phyloP scores from a whole-genome alignment of 1,140 invertebrate genomes.

The Phenacoccus solenopsis region DNA sequence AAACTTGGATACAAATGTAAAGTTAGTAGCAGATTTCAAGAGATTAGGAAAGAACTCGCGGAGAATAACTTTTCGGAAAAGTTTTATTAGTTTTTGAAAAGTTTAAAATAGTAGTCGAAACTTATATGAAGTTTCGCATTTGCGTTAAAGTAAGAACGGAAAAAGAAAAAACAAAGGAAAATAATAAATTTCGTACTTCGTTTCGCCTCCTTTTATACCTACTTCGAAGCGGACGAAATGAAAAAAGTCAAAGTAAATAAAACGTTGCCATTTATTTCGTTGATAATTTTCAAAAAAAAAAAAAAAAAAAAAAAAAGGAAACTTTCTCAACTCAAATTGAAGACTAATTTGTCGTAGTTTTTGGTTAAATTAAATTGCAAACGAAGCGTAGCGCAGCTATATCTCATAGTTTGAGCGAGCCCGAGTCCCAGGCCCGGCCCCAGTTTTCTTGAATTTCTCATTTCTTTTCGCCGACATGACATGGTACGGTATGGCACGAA shows the following conservation, averaged over 20 bases:
- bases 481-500: too few relatives aligned
- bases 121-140: conserved; percentile 14
- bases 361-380: too few relatives aligned
- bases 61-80: neutral
- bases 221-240: neutral
- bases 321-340: neutral
- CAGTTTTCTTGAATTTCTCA: too few relatives aligned
- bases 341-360: too few relatives aligned
- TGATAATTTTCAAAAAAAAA: too few relatives aligned
- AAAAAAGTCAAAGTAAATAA: conserved; percentile 6
- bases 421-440: too few relatives aligned
- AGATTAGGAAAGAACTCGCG: neutral
- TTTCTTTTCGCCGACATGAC: too few relatives aligned
- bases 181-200: neutral
- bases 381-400: too few relatives aligned
- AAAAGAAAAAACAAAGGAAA: neutral
- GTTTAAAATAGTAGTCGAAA: conserved; percentile 17
- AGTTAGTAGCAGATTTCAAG: conserved; percentile 12
- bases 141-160: neutral
- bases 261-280: neutral
- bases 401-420: too few relatives aligned
- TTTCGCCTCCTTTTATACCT: neutral
- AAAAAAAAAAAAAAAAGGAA: neutral
- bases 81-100: conserved; percentile 13
- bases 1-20: conserved; percentile 6